Conservation (phyloP, 2,797 vertebrate genomes). For the Xiphorhynchus erythropygius region DNA sequence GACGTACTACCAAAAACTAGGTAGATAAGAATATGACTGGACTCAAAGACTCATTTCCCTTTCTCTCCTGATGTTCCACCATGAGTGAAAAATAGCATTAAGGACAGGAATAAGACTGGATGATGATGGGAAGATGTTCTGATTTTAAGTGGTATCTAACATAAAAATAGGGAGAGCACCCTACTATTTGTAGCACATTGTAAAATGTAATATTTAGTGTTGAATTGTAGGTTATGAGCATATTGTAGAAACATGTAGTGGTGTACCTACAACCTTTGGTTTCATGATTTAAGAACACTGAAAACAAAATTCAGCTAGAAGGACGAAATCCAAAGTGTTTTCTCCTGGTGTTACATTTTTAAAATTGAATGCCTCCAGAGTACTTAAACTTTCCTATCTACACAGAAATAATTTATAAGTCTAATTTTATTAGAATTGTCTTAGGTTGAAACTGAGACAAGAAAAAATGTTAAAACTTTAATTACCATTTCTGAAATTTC, state of each 20-base stretch:
- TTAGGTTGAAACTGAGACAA: background rate
- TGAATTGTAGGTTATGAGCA: background rate
- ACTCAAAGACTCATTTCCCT: background rate
- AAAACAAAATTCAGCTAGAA: background rate
- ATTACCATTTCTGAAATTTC: background rate
- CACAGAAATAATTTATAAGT: background rate
- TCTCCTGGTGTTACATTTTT: background rate
- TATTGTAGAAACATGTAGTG: background rate
- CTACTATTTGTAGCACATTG: background rate
- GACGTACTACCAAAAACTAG: background rate
- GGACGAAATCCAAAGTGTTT: background rate
- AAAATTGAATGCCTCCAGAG: background rate
- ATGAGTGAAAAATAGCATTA: background rate
- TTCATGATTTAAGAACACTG: background rate
- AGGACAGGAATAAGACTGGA: background rate
- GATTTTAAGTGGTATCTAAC: background rate
- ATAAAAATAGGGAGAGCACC: background rate
- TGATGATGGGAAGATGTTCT: background rate
- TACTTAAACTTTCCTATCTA: background rate
- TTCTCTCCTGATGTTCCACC: background rate
- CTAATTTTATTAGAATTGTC: background rate
- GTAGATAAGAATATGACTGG: fast-evolving
- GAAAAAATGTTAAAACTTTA: background rate
- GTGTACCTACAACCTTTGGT: background rate
- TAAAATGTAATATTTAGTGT: background rate